A percentile compares a stretch with the other conserved stretches of the same genome.
Evolutionary conservation across 92 coral and sea anemone genomes (phyloP).

Genomic region (Palythoa grandiflora): DNA sequence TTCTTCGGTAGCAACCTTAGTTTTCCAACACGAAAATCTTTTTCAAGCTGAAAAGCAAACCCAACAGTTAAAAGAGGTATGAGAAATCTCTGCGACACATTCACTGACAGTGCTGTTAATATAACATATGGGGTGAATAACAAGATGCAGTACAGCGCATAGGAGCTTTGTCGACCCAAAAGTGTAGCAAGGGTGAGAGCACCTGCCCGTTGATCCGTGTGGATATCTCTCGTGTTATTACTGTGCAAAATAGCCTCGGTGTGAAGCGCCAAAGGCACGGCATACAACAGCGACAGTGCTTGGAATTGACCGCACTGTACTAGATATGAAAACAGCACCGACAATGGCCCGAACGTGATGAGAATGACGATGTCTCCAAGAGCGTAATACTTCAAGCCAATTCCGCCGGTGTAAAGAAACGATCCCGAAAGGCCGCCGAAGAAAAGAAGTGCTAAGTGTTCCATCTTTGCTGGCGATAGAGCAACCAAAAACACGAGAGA

Average conservation of each 20-base stretch:
- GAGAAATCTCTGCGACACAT: conserved; percentile 75
- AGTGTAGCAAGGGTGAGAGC: conserved; percentile 90
- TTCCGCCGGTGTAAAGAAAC: conserved; percentile 96
- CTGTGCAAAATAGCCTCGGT: conserved; percentile 98
- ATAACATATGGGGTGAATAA: conserved; percentile 90
- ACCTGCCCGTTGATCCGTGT: conserved; percentile 82
- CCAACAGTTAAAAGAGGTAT: conserved; percentile 79
- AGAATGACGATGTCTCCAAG: conserved; percentile 95
- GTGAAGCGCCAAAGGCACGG: conserved; percentile 87
- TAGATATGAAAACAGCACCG: conserved; percentile 88
- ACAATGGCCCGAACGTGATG: conserved; percentile 96
- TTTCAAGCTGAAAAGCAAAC: conserved; percentile 84
- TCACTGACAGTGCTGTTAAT: conserved; percentile 85
- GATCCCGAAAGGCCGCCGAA: conserved; percentile 99
- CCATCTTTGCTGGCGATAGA: conserved; percentile 93
- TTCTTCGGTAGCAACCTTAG: conserved; percentile 68
- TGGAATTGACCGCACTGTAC: conserved; percentile 92
- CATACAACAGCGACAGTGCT: conserved; percentile 74
- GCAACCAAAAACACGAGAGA: conserved; percentile 81
- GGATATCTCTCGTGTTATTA: conserved; percentile 92
- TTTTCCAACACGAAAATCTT: conserved; percentile 79
- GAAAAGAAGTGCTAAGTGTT: conserved; percentile 91
- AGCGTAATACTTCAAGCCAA: conserved; percentile 96
- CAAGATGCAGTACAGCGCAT: conserved; percentile 76
- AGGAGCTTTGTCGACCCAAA: conserved; percentile 85